These are phyloP conservation scores for Chromobotia macracanthus DNA, from an alignment of 2,797 vertebrate genomes.

Conservation along the genomic window DNA sequence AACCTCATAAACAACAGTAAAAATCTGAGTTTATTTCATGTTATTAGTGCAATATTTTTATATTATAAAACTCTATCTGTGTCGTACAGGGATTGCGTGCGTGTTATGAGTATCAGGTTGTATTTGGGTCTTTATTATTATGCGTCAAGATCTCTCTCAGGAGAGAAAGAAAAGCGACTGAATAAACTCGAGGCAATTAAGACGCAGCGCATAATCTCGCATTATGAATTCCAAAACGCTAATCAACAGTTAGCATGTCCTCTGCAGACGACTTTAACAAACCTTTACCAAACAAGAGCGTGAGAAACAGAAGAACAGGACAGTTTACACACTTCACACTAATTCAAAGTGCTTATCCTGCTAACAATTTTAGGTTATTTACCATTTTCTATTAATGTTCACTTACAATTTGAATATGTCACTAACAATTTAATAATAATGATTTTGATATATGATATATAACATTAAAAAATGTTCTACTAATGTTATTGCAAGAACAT, in stretches of 20 bases:
- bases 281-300: constrained; percentile 9
- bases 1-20: constrained; percentile 6
- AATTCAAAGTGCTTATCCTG: constrained; percentile 7
- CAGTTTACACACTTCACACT: not conserved
- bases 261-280: constrained; percentile 26
- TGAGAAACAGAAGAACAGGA: constrained; percentile 1
- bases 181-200: constrained; percentile 50
- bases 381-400: too few relatives aligned
- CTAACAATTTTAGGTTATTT: too few relatives aligned
- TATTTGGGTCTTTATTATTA: constrained; percentile 28
- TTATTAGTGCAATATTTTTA: constrained; percentile 14
- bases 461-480: too few relatives aligned
- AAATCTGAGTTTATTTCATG: constrained; percentile 8
- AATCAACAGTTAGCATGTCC: constrained; percentile 49
- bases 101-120: constrained; percentile 17
- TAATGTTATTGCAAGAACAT: too few relatives aligned
- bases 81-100: not conserved
- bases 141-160: constrained; percentile 12
- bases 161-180: constrained; percentile 27
- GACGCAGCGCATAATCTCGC: constrained; percentile 36
- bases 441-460: too few relatives aligned
- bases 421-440: not conserved
- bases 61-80: not conserved
- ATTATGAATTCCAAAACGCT: constrained; percentile 43
- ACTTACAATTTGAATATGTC: too few relatives aligned